A percentile compares a stretch with the other conserved stretches of the same genome.
These are phyloP conservation scores for Regulus satrapa DNA, from an alignment of 2,113 vertebrate genomes.

Conservation along the genomic window DNA sequence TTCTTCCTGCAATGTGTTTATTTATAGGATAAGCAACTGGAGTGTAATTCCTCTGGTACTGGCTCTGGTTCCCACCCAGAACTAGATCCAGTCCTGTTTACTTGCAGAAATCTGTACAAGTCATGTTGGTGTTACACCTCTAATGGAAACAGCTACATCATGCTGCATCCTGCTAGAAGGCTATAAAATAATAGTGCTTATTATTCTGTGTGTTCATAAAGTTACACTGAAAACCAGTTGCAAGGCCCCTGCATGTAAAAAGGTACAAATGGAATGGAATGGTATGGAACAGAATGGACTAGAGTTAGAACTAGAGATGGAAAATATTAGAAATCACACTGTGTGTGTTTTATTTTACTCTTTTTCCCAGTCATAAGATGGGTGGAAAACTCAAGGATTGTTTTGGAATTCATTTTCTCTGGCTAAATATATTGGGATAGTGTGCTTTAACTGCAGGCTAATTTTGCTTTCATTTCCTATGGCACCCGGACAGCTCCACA, in stretches of 20 bases:
- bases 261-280: background rate
- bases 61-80: background rate
- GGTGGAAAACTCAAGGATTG: background rate
- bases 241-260: background rate
- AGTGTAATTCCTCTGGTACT: background rate
- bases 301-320: background rate
- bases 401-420: background rate
- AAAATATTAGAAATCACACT: background rate
- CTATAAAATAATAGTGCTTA: background rate
- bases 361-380: background rate
- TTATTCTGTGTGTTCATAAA: background rate
- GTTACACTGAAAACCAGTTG: background rate
- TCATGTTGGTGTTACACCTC: background rate
- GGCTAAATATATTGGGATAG: background rate
- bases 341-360: background rate
- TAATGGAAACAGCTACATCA: background rate
- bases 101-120: background rate
- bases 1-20: background rate
- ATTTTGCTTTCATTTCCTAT: background rate
- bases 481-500: background rate
- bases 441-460: background rate
- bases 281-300: background rate
- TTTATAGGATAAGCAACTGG: background rate
- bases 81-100: background rate
- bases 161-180: background rate